Evolutionary conservation across 2,888 invertebrate genomes (phyloP).

Genomic region (Caenorhabditis afra): DNA sequence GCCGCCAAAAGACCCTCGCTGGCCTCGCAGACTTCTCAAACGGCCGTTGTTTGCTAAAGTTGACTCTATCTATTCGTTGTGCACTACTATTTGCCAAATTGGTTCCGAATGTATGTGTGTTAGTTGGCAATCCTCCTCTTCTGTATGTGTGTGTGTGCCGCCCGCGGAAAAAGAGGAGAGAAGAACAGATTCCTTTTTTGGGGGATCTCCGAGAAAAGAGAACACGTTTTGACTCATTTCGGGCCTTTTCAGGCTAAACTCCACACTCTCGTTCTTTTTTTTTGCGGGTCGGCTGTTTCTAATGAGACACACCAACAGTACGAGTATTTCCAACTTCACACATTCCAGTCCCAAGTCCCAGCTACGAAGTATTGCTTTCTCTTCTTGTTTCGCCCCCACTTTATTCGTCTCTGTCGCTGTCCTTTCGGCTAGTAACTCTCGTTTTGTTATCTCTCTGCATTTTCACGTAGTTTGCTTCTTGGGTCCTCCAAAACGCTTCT

Average conservation of each 20-base stretch:
- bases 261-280: too few relatives aligned
- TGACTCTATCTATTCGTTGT: slow-evolving; percentile 27
- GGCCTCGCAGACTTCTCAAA: slow-evolving; percentile 54
- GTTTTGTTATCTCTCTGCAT: slow-evolving; percentile 11
- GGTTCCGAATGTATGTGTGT: slow-evolving; percentile 42
- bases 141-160: slow-evolving; percentile 2
- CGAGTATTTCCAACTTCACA: slow-evolving; percentile 8
- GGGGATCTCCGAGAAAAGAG: background rate
- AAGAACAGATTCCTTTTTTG: background rate
- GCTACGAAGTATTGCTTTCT: slow-evolving; percentile 51
- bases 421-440: slow-evolving; percentile 18
- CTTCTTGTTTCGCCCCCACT: slow-evolving; percentile 21
- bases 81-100: slow-evolving; percentile 28
- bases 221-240: background rate
- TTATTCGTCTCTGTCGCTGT: slow-evolving; percentile 19
- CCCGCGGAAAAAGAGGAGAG: background rate
- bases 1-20: slow-evolving; percentile 50
- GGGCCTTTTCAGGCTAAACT: background rate
- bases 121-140: background rate
- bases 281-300: too few relatives aligned
- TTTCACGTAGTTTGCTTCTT: background rate
- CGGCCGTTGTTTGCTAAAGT: slow-evolving; percentile 50
- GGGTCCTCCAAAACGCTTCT: background rate
- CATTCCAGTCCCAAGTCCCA: slow-evolving; percentile 24
- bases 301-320: too few relatives aligned